Base-by-base conservation (phyloP, 2,888 invertebrate species). In the Clostera curtula region DNA sequence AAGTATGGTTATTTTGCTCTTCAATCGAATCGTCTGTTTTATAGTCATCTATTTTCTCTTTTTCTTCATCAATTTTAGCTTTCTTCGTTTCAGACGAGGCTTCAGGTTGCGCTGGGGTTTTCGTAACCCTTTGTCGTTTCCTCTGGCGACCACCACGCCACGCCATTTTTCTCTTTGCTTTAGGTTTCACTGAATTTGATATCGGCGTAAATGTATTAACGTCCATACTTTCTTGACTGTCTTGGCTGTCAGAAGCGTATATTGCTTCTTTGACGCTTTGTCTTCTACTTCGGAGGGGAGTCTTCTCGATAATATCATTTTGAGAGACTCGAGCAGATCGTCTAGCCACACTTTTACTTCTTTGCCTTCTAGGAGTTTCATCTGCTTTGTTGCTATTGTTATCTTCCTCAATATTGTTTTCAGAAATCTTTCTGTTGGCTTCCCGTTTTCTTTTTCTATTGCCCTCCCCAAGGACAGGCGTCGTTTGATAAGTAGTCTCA, bases 401-500 rank as follows among this genome's bases (percentile, higher is more conserved):
- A 5, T 59, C 62, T 1, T 73, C 73, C 4, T 56, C 56, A 9
- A 36, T 5, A 22, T 56, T 60, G 3, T 59, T 56, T 42, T 79
- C 80, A 0, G 74, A 71, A 6, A 70, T 49, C 27, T 75, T 75
- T 40, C 67, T 65, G 20, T 41, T 60, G 16, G 53, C 40, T 18
- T 82, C 77, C 2, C 80, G 63, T 54, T 71, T 80, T 24, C 83
- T 55, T 49, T 83, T 85, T 8, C 80, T 57, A 5, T 49, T 63
- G 3, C 58, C 62, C 5, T 79, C 77, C 14, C 41, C 31, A 2
- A 66, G 35, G 0, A 55, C 58, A 0, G 83, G 76, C 1, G 79
- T 76, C 0, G 84, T 80, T 43, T 85, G 87, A 49, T 87, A 89
- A 1, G 88, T 88, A 4, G 87, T 85, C 60, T 89, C 89, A 40